Conservation (phyloP, 2,113 vertebrate species). For the Mola mola region DNA sequence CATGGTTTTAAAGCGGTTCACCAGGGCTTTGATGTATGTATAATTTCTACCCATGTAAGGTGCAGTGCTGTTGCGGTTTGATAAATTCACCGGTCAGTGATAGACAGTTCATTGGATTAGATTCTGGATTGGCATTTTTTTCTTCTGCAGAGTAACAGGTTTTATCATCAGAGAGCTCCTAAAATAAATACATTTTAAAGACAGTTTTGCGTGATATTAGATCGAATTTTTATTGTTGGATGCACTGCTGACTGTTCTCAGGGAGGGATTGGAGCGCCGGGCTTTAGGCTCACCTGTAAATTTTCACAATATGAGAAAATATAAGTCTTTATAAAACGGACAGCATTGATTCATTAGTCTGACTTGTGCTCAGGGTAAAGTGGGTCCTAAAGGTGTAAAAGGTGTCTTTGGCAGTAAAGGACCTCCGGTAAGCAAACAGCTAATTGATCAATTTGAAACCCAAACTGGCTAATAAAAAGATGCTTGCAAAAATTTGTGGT, state of each 20-base stretch:
- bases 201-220: no score
- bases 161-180: no score
- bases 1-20: no score
- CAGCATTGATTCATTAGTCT: neutral
- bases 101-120: no score
- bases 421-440: constrained; percentile 73
- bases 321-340: neutral
- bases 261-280: constrained; percentile 72
- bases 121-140: no score
- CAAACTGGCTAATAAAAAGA: neutral
- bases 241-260: constrained; percentile 45
- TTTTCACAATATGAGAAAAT: no score
- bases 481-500: neutral
- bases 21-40: no score
- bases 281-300: constrained; percentile 77
- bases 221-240: no score
- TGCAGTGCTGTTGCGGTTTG: neutral
- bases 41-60: no score
- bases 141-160: no score
- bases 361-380: constrained; percentile 64
- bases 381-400: constrained; percentile 69
- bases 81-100: constrained; percentile 9
- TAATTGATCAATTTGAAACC: neutral
- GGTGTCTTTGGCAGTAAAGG: constrained; percentile 79
- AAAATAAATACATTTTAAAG: no score